phyloP scores from a whole-genome alignment of 2,797 vertebrate genomes.

The Prunella strophiata region DNA sequence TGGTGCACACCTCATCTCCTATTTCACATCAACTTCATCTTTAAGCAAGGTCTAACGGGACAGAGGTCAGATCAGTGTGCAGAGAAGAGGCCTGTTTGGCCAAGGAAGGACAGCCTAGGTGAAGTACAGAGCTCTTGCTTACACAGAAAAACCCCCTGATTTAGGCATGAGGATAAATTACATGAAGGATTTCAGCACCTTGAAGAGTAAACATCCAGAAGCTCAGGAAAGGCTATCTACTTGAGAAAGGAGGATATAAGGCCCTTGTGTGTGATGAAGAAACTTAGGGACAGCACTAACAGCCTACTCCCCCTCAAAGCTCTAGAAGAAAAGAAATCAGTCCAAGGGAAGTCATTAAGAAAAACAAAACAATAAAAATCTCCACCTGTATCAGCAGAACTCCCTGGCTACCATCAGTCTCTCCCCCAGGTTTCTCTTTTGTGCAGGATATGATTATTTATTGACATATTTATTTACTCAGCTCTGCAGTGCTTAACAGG shows the following conservation, averaged over 20 bases:
- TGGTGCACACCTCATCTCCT: background rate
- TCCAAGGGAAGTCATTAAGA: slow-evolving; percentile 31
- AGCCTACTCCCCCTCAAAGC: slow-evolving; percentile 2
- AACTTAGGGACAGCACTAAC: slow-evolving; percentile 8
- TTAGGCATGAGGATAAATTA: background rate
- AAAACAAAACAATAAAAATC: slow-evolving; percentile 43
- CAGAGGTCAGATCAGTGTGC: background rate
- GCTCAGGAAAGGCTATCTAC: slow-evolving; percentile 9
- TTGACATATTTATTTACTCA: slow-evolving; percentile 33
- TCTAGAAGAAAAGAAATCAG: slow-evolving; percentile 8
- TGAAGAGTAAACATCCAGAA: slow-evolving; percentile 9
- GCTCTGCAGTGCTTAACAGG: background rate
- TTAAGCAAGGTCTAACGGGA: background rate
- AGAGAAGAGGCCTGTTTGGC: background rate
- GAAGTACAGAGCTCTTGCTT: background rate
- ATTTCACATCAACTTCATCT: background rate
- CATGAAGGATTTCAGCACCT: slow-evolving; percentile 1
- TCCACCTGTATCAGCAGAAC: slow-evolving; percentile 26
- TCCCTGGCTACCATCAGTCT: slow-evolving; percentile 14
- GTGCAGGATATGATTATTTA: slow-evolving; percentile 45
- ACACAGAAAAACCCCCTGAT: background rate
- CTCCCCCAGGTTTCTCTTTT: slow-evolving; percentile 10
- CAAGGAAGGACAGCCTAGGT: background rate
- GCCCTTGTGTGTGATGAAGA: background rate
- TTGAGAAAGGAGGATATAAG: slow-evolving; percentile 4